Evolutionary conservation across 53 echinoderm and acorn worm genomes (phyloP).

Genomic region (Crossaster papposus): DNA sequence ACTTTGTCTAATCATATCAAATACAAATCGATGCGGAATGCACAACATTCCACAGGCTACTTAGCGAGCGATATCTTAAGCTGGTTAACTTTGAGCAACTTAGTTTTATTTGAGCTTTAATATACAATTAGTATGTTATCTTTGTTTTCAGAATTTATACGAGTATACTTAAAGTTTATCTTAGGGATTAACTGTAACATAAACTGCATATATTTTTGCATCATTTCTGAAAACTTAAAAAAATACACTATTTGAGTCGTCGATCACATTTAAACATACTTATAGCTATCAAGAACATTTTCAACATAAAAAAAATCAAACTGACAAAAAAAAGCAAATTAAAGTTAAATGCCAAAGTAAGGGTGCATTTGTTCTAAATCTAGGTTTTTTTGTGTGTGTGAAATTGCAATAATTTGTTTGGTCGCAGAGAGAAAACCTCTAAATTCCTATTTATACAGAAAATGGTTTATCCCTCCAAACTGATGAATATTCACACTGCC

Average conservation of each 20-base stretch:
- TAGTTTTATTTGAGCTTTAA: too few species aligned
- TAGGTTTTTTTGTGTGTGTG: background rate
- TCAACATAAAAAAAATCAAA: background rate
- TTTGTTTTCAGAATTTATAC: background rate
- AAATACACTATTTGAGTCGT: slow-evolving; percentile 25
- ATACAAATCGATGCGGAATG: too few species aligned
- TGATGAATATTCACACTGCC: background rate
- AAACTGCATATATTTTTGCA: background rate
- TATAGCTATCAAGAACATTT: background rate
- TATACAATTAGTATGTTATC: background rate
- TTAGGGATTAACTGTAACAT: background rate
- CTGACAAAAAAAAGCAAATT: background rate
- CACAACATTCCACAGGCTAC: too few species aligned
- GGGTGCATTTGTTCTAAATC: background rate
- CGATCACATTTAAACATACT: background rate
- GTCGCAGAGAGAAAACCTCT: background rate
- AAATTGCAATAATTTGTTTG: background rate
- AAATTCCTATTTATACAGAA: background rate
- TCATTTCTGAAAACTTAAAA: background rate
- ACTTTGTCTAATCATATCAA: too few species aligned
- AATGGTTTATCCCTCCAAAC: background rate
- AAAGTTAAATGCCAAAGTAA: background rate
- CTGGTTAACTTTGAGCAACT: background rate
- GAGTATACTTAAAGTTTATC: too few species aligned
- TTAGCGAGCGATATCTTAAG: too few species aligned